These are phyloP conservation scores for Dinomys branickii DNA, from an alignment of 2,113 vertebrate genomes.

Conservation along the genomic window DNA sequence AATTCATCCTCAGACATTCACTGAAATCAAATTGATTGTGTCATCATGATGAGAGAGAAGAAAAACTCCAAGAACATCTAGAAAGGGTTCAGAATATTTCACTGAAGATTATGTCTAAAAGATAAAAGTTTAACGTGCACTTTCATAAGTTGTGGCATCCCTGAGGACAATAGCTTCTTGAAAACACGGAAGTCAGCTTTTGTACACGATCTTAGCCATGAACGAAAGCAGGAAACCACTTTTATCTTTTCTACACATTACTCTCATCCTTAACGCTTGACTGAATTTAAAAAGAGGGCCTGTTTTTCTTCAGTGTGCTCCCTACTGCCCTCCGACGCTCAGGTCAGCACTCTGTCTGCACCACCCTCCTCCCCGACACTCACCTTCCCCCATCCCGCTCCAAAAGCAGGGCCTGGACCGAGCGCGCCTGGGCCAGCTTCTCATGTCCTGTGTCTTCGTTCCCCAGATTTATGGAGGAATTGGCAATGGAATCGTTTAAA, in stretches of 20 bases:
- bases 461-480: neutral
- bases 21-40: neutral
- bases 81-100: neutral
- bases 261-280: neutral
- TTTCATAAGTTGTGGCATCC: neutral
- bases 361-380: neutral
- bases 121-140: neutral
- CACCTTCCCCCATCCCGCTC: neutral
- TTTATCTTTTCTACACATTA: neutral
- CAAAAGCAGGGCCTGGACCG: neutral
- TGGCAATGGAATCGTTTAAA: neutral
- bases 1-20: neutral
- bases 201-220: neutral
- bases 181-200: neutral
- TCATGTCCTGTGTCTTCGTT: neutral
- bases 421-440: neutral
- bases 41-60: neutral
- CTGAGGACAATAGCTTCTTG: neutral
- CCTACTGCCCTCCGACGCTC: neutral
- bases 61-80: neutral
- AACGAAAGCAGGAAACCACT: neutral
- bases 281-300: neutral
- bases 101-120: neutral
- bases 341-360: neutral
- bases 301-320: neutral